These are phyloP conservation scores for Cheumatopsyche charites DNA, from an alignment of 1,140 invertebrate species.

Conservation along the genomic window DNA sequence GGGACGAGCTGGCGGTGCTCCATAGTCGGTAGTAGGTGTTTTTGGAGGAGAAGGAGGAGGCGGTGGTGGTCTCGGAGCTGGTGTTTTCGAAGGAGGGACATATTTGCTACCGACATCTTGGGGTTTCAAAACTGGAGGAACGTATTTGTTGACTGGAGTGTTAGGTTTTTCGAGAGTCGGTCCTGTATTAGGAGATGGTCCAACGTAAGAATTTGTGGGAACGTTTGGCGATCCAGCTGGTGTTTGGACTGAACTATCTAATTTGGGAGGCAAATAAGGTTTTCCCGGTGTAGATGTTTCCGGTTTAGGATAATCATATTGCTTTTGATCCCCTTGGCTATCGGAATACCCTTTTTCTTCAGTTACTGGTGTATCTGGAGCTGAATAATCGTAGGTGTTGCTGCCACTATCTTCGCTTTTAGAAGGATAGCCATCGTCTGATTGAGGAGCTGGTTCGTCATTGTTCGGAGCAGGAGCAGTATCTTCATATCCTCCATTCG, in stretches of 20 bases:
- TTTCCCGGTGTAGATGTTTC: slow-evolving; percentile 27
- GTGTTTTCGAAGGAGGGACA: slow-evolving; percentile 23
- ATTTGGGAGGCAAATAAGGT: slow-evolving; percentile 32
- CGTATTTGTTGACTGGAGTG: slow-evolving; percentile 19
- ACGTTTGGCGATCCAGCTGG: not conserved
- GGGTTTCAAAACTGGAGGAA: slow-evolving; percentile 2
- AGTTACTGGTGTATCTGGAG: not conserved
- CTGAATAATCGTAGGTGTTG: slow-evolving; percentile 13
- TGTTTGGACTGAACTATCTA: not conserved
- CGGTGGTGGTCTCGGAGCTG: not conserved
- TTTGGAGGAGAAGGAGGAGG: not conserved
- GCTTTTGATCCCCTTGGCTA: not conserved
- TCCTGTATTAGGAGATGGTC: not conserved
- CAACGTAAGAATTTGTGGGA: slow-evolving; percentile 15
- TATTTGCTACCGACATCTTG: slow-evolving; percentile 27
- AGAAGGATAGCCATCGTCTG: slow-evolving; percentile 3
- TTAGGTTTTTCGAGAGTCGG: slow-evolving; percentile 1
- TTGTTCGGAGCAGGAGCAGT: not conserved
- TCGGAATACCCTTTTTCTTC: not conserved
- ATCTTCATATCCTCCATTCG: not conserved
- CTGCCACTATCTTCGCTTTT: not conserved
- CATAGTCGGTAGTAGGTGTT: slow-evolving; percentile 24
- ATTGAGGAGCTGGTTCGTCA: not conserved
- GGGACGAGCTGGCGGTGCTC: slow-evolving; percentile 3
- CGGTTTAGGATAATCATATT: not conserved